Base-by-base conservation (phyloP, 2,888 invertebrate species). In the Notocelia uddmanniana region DNA sequence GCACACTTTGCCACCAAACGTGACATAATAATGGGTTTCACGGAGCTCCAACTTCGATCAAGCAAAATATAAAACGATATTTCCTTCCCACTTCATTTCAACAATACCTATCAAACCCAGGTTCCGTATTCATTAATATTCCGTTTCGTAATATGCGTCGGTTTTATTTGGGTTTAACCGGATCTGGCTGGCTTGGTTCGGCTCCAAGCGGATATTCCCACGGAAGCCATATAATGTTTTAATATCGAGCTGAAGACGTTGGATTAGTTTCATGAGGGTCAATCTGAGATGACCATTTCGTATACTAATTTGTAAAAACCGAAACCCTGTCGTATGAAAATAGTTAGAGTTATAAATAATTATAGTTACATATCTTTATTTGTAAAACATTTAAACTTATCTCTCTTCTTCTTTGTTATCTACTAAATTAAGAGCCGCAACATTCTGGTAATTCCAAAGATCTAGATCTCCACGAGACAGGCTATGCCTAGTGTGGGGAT, bases 111-210 rank as follows among this genome's bases (percentile, higher is more conserved):
- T 58, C 58, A 34, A n/a, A 23, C 21, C 26, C 19, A 60, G 52
- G 52, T 52, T 59, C 45, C 45, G 54, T 19, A 45, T 67, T 67
- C 60, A 67, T 71, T 54, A 54, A 50, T 66, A 66, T 71, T 66
- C 59, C 59, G 59, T 52, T 34, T 52, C 59, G 19, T 19, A 18
- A 59, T 70, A 70, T 26, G 19, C 19, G 26, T 26, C 11, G n/a
- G 45, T 34, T 55, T 18, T 48, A 34, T 45, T 66, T 45, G 52
- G 59, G 45, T 59, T 71, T 54, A 21, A 21, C 50, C 41, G 1
- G 41, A 62, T 60, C 23, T 13, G 21, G 11, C 23, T 45, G 71
- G 59, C 66, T 71, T 67, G 54, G 23, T 37, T 71, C 60, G 54
- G 23, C 37, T n/a, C 54, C n/a, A 19, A 54, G 52, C 8, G 34